Evolutionary conservation across 2,888 invertebrate genomes (phyloP).

Genomic region (Troides oblongomaculatus): DNA sequence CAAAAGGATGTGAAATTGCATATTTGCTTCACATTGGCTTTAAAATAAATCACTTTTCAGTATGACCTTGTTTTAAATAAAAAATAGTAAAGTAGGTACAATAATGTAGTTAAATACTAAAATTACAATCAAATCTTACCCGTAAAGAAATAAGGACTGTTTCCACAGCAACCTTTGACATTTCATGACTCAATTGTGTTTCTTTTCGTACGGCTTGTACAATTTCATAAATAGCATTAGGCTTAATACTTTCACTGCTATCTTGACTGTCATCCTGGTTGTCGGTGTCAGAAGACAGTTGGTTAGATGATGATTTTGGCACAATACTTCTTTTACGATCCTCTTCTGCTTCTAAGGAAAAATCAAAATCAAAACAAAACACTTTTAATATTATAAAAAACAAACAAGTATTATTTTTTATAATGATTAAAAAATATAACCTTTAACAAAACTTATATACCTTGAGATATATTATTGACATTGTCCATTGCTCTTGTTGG

Average conservation of each 20-base stretch:
- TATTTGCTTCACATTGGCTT: too few relatives aligned
- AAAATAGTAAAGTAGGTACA: too few relatives aligned
- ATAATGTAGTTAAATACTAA: too few relatives aligned
- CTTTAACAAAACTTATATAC: constrained; percentile 38
- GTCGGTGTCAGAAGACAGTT: constrained; percentile 70
- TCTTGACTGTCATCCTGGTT: constrained; percentile 75
- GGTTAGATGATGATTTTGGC: constrained; percentile 54
- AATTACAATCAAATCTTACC: constrained; percentile 43
- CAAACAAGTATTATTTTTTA: neutral
- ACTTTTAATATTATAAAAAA: too few relatives aligned
- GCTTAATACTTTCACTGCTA: constrained; percentile 72
- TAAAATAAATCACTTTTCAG: too few relatives aligned
- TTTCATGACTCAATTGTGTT: constrained; percentile 91
- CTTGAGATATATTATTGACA: constrained; percentile 43
- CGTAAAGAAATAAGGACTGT: constrained; percentile 83
- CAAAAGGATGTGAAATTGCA: too few relatives aligned
- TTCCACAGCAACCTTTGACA: constrained; percentile 90
- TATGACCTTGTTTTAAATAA: too few relatives aligned
- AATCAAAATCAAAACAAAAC: too few relatives aligned
- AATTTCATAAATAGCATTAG: constrained; percentile 85
- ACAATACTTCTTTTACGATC: constrained; percentile 44
- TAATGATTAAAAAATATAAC: neutral
- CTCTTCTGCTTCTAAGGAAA: constrained; percentile 43
- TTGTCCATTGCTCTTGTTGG: constrained; percentile 50
- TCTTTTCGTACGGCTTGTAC: constrained; percentile 90